Evolutionary conservation across 2,888 invertebrate species (phyloP).

Genomic region (Andrena haemorrhoa): DNA sequence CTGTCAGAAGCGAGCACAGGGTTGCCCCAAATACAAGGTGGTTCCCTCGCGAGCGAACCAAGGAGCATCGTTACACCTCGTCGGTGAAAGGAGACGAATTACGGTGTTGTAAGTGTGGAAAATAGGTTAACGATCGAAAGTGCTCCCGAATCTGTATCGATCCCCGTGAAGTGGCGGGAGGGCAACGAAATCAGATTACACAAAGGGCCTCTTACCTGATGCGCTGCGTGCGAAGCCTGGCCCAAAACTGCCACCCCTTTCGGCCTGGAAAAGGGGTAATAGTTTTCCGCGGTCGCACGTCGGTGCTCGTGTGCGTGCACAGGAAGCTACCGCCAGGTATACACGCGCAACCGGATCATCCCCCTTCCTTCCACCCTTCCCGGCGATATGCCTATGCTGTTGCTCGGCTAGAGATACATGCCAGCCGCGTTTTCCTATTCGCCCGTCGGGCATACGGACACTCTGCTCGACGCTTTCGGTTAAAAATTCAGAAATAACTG

Average conservation of each 20-base stretch:
- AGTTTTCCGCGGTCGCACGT: conserved; percentile 64
- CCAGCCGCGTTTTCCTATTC: conserved; percentile 19
- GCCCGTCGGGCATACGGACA: conserved; percentile 18
- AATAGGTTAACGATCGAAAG: conserved; percentile 72
- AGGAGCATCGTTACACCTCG: conserved; percentile 44
- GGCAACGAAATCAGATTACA: conserved; percentile 78
- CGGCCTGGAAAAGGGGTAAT: conserved; percentile 73
- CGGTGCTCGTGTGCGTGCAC: conserved; percentile 20
- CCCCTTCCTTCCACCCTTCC: conserved; percentile 32
- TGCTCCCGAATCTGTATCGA: conserved; percentile 72
- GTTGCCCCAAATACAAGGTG: not conserved
- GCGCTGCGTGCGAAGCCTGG: conserved; percentile 81
- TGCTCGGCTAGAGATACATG: conserved; percentile 16
- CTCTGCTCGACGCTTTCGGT: conserved; percentile 6
- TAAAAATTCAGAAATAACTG: conserved; percentile 35
- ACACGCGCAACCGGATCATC: conserved; percentile 53
- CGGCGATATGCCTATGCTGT: conserved; percentile 7
- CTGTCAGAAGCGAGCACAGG: not conserved
- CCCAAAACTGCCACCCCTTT: conserved; percentile 82
- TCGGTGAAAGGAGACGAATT: conserved; percentile 56
- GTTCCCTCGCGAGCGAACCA: not conserved
- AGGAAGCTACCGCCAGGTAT: conserved; percentile 60
- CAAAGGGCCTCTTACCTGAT: conserved; percentile 78
- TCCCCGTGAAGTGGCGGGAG: conserved; percentile 69
- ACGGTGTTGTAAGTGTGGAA: conserved; percentile 51